Percentiles rank a stretch among this genome's conserved stretches.
These are phyloP conservation scores for Penaeus monodon DNA, from an alignment of 2,888 invertebrate species.

Conservation along the genomic window DNA sequence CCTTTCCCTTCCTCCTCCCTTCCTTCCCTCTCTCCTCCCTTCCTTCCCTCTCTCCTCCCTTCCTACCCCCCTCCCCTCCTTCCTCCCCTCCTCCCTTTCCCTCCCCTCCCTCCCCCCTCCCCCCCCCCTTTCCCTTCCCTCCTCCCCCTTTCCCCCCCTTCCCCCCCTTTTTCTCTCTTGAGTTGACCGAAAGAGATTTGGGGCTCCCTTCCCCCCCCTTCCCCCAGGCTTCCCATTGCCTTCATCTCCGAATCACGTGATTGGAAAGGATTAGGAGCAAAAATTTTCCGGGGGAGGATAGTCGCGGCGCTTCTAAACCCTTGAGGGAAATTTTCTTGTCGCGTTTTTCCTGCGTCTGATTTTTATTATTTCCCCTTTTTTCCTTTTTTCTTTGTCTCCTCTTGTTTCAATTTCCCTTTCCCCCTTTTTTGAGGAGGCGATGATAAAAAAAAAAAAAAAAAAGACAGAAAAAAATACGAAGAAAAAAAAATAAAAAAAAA, in stretches of 20 bases:
- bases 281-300: too few species aligned
- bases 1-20: not conserved
- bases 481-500: not conserved
- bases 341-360: too few species aligned
- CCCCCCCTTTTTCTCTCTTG: not conserved
- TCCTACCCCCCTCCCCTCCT: not conserved
- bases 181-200: too few species aligned
- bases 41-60: not conserved
- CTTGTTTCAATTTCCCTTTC: too few species aligned
- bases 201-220: not conserved
- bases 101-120: not conserved
- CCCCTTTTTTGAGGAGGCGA: not conserved
- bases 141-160: not conserved
- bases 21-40: not conserved
- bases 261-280: too few species aligned
- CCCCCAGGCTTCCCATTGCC: not conserved
- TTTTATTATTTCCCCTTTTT: too few species aligned
- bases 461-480: not conserved
- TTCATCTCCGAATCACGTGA: too few species aligned
- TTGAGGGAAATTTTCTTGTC: too few species aligned
- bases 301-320: too few species aligned
- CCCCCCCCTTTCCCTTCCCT: not conserved
- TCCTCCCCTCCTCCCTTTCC: not conserved
- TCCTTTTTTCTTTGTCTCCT: too few species aligned
- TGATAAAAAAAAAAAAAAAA: not conserved